phyloP scores from a whole-genome alignment of 2,113 vertebrate species.

The Spea bombifrons region DNA sequence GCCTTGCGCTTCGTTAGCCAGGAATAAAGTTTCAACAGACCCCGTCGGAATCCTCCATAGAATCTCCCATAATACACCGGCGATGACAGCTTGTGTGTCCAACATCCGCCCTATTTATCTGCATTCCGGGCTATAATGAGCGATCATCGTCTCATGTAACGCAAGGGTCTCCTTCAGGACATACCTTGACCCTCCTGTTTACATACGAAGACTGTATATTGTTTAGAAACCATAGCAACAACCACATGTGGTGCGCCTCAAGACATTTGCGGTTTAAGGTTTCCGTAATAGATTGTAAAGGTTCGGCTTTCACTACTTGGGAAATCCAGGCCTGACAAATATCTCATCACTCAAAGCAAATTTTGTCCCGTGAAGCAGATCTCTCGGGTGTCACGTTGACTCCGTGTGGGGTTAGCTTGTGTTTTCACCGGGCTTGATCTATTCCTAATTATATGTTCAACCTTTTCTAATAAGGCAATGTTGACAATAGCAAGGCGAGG shows the following conservation, averaged over 20 bases:
- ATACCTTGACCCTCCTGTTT: not conserved
- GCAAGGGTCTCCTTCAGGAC: conserved; percentile 16
- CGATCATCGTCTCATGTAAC: conserved; percentile 10
- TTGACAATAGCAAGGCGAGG: no score
- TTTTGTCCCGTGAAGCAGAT: not conserved
- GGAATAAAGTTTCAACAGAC: conserved; percentile 3
- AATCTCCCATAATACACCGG: not conserved
- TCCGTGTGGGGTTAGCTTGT: not conserved
- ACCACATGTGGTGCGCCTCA: not conserved
- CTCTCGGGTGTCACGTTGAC: not conserved
- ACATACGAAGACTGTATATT: not conserved
- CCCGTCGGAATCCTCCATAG: not conserved
- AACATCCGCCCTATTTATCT: conserved; percentile 15
- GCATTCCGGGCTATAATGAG: conserved; percentile 29
- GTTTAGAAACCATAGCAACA: conserved; percentile 1
- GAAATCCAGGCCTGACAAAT: not conserved
- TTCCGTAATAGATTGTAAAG: not conserved
- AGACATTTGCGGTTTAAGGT: conserved; percentile 1
- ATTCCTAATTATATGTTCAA: no score
- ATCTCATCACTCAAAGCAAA: not conserved
- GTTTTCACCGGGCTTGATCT: no score
- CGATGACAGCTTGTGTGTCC: conserved; percentile 11
- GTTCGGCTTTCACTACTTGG: not conserved
- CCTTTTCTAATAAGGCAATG: no score
- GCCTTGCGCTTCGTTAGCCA: not conserved